Percentiles rank a stretch among this genome's conserved stretches.
phyloP scores from a whole-genome alignment of 2,797 vertebrate genomes.

The Danio tinwini region DNA sequence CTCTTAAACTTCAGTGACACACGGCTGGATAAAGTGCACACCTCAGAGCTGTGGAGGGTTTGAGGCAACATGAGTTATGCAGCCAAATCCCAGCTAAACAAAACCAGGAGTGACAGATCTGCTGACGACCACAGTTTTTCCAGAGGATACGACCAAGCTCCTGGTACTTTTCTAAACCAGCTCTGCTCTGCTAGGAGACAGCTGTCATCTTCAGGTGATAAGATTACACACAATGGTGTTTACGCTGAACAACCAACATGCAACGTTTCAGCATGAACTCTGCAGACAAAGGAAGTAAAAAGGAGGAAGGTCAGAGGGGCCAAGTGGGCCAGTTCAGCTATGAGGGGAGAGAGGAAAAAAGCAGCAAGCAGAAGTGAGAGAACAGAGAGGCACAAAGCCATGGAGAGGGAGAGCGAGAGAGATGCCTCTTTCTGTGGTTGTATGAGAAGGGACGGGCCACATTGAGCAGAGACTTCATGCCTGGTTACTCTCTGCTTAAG shows the following conservation, averaged over 20 bases:
- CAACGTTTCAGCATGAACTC: conserved; percentile 51
- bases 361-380: conserved; percentile 4
- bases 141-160: background rate
- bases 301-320: conserved; percentile 52
- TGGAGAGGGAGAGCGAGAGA: conserved; percentile 33
- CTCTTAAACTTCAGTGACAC: conserved; percentile 30
- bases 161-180: conserved; percentile 25
- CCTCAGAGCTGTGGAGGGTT: background rate
- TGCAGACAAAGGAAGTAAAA: conserved; percentile 48
- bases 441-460: conserved; percentile 42
- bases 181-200: conserved; percentile 11
- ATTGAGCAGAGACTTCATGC: conserved; percentile 68
- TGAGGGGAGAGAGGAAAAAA: conserved; percentile 16
- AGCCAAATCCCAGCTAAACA: background rate
- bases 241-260: conserved; percentile 50
- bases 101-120: conserved; percentile 30
- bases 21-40: conserved; percentile 28
- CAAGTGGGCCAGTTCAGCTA: conserved; percentile 43
- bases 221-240: conserved; percentile 50
- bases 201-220: conserved; percentile 46
- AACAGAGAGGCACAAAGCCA: background rate
- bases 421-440: conserved; percentile 32
- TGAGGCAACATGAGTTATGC: background rate
- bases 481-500: conserved; percentile 62
- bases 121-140: conserved; percentile 5